A percentile compares a stretch with the other conserved stretches of the same genome.
Evolutionary conservation across 2,888 invertebrate species (phyloP).

Genomic region (Dicyrtoma fusca): DNA sequence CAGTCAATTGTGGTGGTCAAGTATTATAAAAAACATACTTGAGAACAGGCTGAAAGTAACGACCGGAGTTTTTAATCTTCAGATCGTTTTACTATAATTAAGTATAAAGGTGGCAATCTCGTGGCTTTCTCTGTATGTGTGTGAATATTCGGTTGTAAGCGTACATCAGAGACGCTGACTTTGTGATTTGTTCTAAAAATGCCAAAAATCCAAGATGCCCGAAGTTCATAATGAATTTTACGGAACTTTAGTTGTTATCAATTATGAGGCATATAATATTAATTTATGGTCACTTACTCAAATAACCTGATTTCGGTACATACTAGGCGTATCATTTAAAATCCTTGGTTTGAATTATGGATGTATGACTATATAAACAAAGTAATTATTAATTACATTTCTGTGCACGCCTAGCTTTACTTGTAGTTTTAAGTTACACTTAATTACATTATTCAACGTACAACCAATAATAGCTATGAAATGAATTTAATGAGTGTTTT

Average conservation of each 20-base stretch:
- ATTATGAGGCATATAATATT: slow-evolving; percentile 1
- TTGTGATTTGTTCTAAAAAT: slow-evolving; percentile 33
- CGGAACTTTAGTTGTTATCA: neutral
- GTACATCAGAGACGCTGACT: slow-evolving; percentile 28
- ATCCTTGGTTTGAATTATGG: neutral
- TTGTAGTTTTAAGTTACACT: too few relatives aligned
- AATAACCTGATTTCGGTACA: neutral
- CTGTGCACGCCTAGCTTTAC: neutral
- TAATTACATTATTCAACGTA: too few relatives aligned
- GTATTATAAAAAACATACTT: too few relatives aligned
- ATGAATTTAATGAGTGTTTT: too few relatives aligned
- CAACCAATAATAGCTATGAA: too few relatives aligned
- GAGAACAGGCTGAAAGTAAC: neutral
- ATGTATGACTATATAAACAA: neutral
- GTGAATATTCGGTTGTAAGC: slow-evolving; percentile 34
- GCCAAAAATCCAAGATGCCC: slow-evolving; percentile 19
- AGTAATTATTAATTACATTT: neutral
- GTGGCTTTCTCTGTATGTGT: slow-evolving; percentile 9
- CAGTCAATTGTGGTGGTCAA: neutral
- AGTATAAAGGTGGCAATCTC: too few relatives aligned
- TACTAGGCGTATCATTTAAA: neutral
- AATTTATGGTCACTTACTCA: slow-evolving; percentile 1
- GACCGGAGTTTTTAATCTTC: neutral
- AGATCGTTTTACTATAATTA: neutral
- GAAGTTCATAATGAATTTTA: neutral